These are phyloP conservation scores for Camptogramma bilineatum DNA, from an alignment of 2,888 invertebrate genomes.

Conservation along the genomic window DNA sequence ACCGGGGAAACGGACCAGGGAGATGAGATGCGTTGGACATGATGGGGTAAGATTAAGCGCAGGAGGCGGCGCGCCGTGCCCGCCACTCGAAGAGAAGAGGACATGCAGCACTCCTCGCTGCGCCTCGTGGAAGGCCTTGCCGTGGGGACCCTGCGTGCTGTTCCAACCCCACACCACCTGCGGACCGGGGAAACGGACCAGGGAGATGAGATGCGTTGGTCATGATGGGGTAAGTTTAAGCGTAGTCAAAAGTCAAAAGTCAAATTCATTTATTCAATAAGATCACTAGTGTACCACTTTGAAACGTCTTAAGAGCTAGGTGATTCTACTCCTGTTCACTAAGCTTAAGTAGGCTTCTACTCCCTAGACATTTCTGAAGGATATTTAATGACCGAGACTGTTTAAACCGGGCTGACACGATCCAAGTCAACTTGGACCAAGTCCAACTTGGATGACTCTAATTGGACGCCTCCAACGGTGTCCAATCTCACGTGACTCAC, in stretches of 20 bases:
- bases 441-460: too few species aligned
- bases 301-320: too few species aligned
- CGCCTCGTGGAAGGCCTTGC: slow-evolving; percentile 80
- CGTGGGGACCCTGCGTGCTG: slow-evolving; percentile 83
- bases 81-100: slow-evolving; percentile 80
- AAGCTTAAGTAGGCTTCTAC: too few species aligned
- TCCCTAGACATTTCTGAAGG: too few species aligned
- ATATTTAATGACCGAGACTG: too few species aligned
- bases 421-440: too few species aligned
- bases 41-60: slow-evolving; percentile 77
- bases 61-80: slow-evolving; percentile 80
- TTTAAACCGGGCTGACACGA: too few species aligned
- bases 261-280: too few species aligned
- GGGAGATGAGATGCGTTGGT: slow-evolving; percentile 85
- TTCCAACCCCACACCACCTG: slow-evolving; percentile 77
- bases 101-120: slow-evolving; percentile 83
- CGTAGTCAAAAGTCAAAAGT: slow-evolving; percentile 64
- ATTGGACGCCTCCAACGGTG: too few species aligned
- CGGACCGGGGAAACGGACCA: slow-evolving; percentile 85
- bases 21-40: slow-evolving; percentile 84
- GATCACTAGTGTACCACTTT: too few species aligned
- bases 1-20: slow-evolving; percentile 84
- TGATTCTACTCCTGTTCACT: too few species aligned
- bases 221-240: slow-evolving; percentile 78
- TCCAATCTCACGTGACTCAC: too few species aligned